phyloP scores from a whole-genome alignment of 2,797 vertebrate species.

The Sciurus vulgaris region DNA sequence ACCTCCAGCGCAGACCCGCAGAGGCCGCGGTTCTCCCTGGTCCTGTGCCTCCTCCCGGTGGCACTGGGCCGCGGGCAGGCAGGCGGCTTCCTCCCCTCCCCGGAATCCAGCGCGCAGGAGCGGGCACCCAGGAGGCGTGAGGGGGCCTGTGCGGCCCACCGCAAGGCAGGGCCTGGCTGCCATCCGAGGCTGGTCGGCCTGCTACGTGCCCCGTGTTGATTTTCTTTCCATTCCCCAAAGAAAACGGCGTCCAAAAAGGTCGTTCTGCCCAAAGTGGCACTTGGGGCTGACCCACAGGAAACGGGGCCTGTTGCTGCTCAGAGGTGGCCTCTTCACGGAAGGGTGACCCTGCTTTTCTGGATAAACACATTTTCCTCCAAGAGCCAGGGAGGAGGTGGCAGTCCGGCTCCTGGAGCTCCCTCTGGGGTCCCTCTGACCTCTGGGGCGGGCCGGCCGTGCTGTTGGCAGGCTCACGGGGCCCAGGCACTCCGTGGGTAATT shows the following conservation, averaged over 20 bases:
- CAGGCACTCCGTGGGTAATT: constrained; percentile 92
- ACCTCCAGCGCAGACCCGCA: not conserved
- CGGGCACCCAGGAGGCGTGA: accelerated
- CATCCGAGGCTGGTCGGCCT: constrained; percentile 73
- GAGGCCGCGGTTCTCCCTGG: not conserved
- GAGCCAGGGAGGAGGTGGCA: constrained; percentile 83
- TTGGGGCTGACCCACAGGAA: constrained; percentile 80
- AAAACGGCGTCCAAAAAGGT: constrained; percentile 77
- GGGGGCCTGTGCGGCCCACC: constrained; percentile 56
- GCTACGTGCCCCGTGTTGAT: constrained; percentile 69
- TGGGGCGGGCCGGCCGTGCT: constrained; percentile 82
- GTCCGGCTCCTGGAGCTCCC: constrained; percentile 88
- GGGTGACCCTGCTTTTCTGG: constrained; percentile 51
- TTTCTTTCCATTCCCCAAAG: constrained; percentile 82
- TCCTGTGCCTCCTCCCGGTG: not conserved
- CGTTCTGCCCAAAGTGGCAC: constrained; percentile 77
- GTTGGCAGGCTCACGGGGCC: constrained; percentile 88
- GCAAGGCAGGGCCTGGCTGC: constrained; percentile 70
- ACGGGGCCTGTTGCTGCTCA: constrained; percentile 78
- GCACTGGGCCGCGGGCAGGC: too few species aligned
- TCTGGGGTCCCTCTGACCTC: constrained; percentile 89
- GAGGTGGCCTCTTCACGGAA: constrained; percentile 76
- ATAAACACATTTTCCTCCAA: constrained; percentile 84
- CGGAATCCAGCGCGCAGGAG: not conserved
- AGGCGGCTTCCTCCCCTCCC: not conserved